Evolutionary conservation across 2,797 vertebrate genomes (phyloP).

Genomic region (Onychomys torridus): DNA sequence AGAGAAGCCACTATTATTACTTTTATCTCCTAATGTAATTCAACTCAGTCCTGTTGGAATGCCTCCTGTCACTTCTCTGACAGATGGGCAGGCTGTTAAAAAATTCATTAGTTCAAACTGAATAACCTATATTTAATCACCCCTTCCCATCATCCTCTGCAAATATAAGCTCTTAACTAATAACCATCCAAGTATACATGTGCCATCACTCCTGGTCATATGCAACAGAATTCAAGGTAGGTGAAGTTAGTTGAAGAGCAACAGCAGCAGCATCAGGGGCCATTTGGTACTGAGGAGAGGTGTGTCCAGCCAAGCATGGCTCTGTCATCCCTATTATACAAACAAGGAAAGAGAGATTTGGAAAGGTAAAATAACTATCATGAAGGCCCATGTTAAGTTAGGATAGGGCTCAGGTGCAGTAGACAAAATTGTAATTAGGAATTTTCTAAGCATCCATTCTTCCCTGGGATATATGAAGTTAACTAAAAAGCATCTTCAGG

Average conservation of each 20-base stretch:
- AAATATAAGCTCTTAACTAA: conserved; percentile 54
- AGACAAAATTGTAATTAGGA: background rate
- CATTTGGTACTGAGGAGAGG: background rate
- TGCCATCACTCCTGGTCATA: background rate
- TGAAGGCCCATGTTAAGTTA: background rate
- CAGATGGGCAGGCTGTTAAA: conserved; percentile 74
- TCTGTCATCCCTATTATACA: background rate
- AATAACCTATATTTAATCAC: conserved; percentile 71
- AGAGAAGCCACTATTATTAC: conserved; percentile 75
- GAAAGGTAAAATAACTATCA: background rate
- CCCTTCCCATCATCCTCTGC: background rate
- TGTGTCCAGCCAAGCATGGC: background rate
- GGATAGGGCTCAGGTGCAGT: background rate
- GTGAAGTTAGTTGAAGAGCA: background rate
- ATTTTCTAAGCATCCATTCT: background rate
- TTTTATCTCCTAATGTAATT: conserved; percentile 81
- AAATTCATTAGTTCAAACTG: conserved; percentile 68
- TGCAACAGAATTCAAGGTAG: background rate
- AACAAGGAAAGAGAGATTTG: background rate
- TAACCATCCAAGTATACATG: conserved; percentile 36
- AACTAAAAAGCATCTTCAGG: background rate
- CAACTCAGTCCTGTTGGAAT: conserved; percentile 61
- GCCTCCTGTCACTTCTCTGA: conserved; percentile 72
- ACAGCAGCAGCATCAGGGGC: accelerated
- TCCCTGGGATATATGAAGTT: background rate